Conservation (phyloP, 2,113 vertebrate species). For the Pseudonaja textilis region DNA sequence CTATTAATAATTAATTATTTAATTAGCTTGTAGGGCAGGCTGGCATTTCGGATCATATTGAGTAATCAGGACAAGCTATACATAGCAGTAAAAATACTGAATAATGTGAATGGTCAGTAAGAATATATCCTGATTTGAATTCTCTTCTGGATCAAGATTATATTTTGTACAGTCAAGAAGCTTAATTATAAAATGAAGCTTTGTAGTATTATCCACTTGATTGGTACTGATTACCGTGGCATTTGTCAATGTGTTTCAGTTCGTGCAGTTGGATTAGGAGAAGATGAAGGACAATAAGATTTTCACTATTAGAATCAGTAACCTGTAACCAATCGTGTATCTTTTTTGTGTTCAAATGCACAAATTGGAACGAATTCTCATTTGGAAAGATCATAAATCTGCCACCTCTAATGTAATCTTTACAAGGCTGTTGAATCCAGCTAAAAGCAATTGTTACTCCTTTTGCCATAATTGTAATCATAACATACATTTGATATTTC, state of each 20-base stretch:
- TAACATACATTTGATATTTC: conserved; percentile 74
- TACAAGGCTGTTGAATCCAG: conserved; percentile 69
- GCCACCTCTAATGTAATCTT: conserved; percentile 72
- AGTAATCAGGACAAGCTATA: background rate
- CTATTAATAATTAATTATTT: background rate
- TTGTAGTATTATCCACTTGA: conserved; percentile 50
- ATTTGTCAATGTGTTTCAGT: conserved; percentile 68
- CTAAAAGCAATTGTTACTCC: conserved; percentile 70
- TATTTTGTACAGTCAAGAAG: background rate
- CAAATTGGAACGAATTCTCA: conserved; percentile 66
- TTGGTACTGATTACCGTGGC: conserved; percentile 69
- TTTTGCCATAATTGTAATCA: conserved; percentile 70
- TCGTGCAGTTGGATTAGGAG: conserved; percentile 65
- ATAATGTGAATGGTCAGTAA: background rate
- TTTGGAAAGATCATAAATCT: conserved; percentile 73
- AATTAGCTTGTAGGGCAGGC: background rate
- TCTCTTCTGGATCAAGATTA: background rate
- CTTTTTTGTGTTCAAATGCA: conserved; percentile 66
- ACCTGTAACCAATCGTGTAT: conserved; percentile 71
- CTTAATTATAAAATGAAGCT: background rate
- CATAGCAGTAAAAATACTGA: background rate
- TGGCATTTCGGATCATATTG: background rate
- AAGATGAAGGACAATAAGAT: conserved; percentile 66
- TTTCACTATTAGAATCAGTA: conserved; percentile 67
- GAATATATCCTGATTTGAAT: background rate